These are phyloP conservation scores for Leptinotarsa lineolata DNA, from an alignment of 1,140 invertebrate genomes.

Conservation along the genomic window DNA sequence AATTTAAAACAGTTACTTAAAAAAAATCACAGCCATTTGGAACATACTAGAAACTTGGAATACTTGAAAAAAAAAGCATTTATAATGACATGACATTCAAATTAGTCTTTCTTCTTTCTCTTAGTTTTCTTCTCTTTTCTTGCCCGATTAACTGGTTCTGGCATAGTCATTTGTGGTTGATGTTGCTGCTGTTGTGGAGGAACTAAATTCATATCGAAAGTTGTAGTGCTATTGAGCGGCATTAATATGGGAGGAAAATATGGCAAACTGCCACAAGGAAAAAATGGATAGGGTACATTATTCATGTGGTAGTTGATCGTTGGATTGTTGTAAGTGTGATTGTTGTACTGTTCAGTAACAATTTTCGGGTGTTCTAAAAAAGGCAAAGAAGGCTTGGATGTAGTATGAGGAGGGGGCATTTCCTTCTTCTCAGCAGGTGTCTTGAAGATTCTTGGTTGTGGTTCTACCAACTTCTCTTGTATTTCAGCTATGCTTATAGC, in stretches of 20 bases:
- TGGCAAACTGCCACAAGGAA: slow-evolving; percentile 18
- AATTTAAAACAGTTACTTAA: background rate
- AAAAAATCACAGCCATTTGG: slow-evolving; percentile 20
- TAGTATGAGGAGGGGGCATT: slow-evolving; percentile 31
- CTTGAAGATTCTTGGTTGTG: slow-evolving; percentile 35
- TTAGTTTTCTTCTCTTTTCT: slow-evolving; percentile 19
- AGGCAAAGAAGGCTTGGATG: slow-evolving; percentile 18
- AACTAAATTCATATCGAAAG: slow-evolving; percentile 23
- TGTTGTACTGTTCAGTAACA: slow-evolving; percentile 44
- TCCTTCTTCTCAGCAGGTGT: slow-evolving; percentile 44
- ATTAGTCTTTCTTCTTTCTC: slow-evolving; percentile 21
- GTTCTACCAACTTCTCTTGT: slow-evolving; percentile 30
- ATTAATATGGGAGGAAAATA: slow-evolving; percentile 23
- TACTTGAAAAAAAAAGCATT: slow-evolving; percentile 11
- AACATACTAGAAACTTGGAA: slow-evolving; percentile 11
- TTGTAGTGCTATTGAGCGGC: slow-evolving; percentile 16
- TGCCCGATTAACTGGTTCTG: background rate
- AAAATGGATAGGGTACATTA: slow-evolving; percentile 37
- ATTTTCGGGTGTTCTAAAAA: slow-evolving; percentile 24
- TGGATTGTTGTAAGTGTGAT: slow-evolving; percentile 46
- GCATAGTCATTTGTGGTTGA: background rate
- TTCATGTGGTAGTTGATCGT: slow-evolving; percentile 49
- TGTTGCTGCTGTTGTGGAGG: slow-evolving; percentile 6
- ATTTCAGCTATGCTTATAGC: slow-evolving; percentile 48
- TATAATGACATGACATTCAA: background rate